phyloP scores from a whole-genome alignment of 2,797 vertebrate species.

The Rhynchotus rufescens region DNA sequence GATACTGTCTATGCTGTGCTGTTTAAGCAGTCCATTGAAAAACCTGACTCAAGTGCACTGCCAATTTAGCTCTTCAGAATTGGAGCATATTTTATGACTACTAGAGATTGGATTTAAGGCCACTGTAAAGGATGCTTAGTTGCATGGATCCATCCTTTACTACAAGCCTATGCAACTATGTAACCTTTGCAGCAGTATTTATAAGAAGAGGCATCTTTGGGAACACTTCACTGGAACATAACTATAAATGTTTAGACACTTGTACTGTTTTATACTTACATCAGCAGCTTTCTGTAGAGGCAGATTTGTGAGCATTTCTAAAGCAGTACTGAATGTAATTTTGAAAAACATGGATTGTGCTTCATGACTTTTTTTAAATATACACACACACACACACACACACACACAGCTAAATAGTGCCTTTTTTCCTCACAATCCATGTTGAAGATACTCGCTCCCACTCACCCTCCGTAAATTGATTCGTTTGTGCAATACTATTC shows the following conservation, averaged over 20 bases:
- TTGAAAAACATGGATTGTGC: slow-evolving; percentile 76
- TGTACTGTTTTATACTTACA: slow-evolving; percentile 43
- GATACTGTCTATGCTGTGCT: slow-evolving; percentile 2
- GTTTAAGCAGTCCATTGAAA: slow-evolving; percentile 13
- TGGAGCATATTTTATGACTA: slow-evolving; percentile 62
- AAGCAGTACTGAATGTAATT: slow-evolving; percentile 74
- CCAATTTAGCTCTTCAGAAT: slow-evolving; percentile 59
- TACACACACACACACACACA: slow-evolving; percentile 8
- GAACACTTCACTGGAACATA: slow-evolving; percentile 51
- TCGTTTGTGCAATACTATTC: slow-evolving; percentile 76
- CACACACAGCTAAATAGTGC: slow-evolving; percentile 78
- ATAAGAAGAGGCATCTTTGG: slow-evolving; percentile 51
- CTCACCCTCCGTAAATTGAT: slow-evolving; percentile 27
- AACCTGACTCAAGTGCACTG: slow-evolving; percentile 45
- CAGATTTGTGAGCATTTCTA: slow-evolving; percentile 68
- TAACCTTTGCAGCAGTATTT: slow-evolving; percentile 67
- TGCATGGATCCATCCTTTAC: slow-evolving; percentile 54
- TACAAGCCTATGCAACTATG: slow-evolving; percentile 57
- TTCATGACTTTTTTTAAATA: slow-evolving; percentile 64
- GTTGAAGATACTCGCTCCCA: slow-evolving; percentile 68
- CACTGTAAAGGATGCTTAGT: slow-evolving; percentile 39
- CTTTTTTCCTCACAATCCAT: slow-evolving; percentile 75
- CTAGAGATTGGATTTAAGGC: slow-evolving; percentile 33
- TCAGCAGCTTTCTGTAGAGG: slow-evolving; percentile 46
- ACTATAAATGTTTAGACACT: slow-evolving; percentile 52